These are phyloP conservation scores for Ancistrus triradiatus DNA, from an alignment of 2,113 vertebrate species.

Conservation along the genomic window DNA sequence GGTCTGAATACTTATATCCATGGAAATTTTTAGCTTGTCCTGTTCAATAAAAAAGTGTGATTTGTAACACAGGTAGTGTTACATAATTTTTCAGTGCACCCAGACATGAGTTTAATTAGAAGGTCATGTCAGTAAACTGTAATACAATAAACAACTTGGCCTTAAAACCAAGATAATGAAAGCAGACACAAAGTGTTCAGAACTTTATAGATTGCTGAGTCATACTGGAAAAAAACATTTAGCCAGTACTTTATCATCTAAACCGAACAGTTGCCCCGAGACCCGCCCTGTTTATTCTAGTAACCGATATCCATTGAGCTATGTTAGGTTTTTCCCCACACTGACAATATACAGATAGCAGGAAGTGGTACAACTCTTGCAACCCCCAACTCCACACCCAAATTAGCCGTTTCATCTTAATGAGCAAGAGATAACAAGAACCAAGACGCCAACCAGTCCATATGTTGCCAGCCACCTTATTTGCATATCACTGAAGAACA, in stretches of 20 bases:
- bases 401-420: background rate
- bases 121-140: no score
- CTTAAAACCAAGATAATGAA: background rate
- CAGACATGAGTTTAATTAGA: no score
- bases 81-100: no score
- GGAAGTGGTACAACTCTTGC: background rate
- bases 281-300: constrained; percentile 15
- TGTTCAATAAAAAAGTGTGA: no score
- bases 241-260: constrained; percentile 22
- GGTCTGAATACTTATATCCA: no score
- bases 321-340: background rate
- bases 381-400: background rate
- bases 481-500: constrained; percentile 8
- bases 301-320: background rate
- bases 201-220: constrained; percentile 28
- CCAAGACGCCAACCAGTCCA: background rate
- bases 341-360: background rate
- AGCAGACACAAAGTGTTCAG: background rate
- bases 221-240: constrained; percentile 13
- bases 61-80: no score
- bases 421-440: constrained; percentile 4
- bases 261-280: constrained; percentile 7
- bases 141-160: background rate
- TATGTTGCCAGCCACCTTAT: background rate
- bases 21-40: no score